Conservation (phyloP, 2,797 vertebrate genomes). For the Myotis myotis region DNA sequence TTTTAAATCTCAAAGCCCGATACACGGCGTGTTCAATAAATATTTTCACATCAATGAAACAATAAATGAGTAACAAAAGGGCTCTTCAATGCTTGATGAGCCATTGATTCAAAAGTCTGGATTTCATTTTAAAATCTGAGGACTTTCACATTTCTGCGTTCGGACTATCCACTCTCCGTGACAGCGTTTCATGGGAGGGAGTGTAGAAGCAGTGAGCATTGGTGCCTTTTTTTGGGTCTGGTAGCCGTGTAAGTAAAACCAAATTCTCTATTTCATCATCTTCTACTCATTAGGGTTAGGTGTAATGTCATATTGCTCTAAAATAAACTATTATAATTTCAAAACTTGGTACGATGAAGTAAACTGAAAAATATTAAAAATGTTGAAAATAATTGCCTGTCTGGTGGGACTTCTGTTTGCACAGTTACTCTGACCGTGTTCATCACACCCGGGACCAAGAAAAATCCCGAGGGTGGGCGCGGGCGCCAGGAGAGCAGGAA, state of each 20-base stretch:
- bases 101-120: not conserved
- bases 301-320: not conserved
- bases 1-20: not conserved
- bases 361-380: not conserved
- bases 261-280: not conserved
- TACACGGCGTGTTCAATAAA: not conserved
- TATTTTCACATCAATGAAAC: constrained; percentile 22
- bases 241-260: not conserved
- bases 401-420: not conserved
- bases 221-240: not conserved
- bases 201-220: not conserved
- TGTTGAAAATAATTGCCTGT: not conserved
- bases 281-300: not conserved
- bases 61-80: not conserved
- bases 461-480: no score
- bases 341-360: not conserved
- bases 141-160: constrained; percentile 21
- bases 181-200: not conserved
- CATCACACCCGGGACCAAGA: no score
- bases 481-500: no score
- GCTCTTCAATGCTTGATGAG: not conserved
- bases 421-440: not conserved
- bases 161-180: not conserved
- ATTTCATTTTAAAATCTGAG: constrained; percentile 39
- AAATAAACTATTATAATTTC: not conserved